Evolutionary conservation across 2,797 vertebrate species (phyloP).

Genomic region (Acrossocheilus fasciatus): DNA sequence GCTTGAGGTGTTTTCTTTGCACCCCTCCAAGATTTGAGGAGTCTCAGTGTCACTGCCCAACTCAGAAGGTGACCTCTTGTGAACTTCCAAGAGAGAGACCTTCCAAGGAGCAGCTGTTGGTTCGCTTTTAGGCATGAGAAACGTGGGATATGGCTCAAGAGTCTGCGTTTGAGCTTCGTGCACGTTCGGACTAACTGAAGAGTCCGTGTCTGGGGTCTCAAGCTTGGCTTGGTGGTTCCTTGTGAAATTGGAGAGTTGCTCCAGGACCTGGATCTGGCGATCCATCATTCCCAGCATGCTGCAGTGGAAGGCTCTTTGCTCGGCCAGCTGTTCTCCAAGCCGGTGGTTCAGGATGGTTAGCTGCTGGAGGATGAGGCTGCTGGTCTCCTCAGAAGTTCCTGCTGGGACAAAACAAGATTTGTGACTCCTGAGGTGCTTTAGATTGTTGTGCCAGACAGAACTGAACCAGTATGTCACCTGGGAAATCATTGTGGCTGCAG

Average conservation of each 20-base stretch:
- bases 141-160: slow-evolving; percentile 48
- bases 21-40: slow-evolving; percentile 30
- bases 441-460: background rate
- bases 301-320: slow-evolving; percentile 69
- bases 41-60: slow-evolving; percentile 25
- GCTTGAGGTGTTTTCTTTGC: slow-evolving; percentile 36
- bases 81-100: slow-evolving; percentile 58
- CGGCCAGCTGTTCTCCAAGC: slow-evolving; percentile 65
- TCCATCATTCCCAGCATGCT: slow-evolving; percentile 69
- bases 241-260: slow-evolving; percentile 64
- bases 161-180: slow-evolving; percentile 57
- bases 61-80: slow-evolving; percentile 48
- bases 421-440: background rate
- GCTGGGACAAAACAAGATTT: background rate
- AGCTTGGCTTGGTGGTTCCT: slow-evolving; percentile 47
- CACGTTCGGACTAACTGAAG: slow-evolving; percentile 55
- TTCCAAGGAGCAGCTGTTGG: slow-evolving; percentile 55
- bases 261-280: slow-evolving; percentile 67
- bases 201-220: slow-evolving; percentile 40
- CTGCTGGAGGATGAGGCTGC: slow-evolving; percentile 65
- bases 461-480: slow-evolving; percentile 50
- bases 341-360: slow-evolving; percentile 67
- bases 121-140: slow-evolving; percentile 45
- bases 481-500: slow-evolving; percentile 53
- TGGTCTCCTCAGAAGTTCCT: slow-evolving; percentile 63